Conservation (phyloP, 2,888 invertebrate genomes). For the Podabrus alpinus region DNA sequence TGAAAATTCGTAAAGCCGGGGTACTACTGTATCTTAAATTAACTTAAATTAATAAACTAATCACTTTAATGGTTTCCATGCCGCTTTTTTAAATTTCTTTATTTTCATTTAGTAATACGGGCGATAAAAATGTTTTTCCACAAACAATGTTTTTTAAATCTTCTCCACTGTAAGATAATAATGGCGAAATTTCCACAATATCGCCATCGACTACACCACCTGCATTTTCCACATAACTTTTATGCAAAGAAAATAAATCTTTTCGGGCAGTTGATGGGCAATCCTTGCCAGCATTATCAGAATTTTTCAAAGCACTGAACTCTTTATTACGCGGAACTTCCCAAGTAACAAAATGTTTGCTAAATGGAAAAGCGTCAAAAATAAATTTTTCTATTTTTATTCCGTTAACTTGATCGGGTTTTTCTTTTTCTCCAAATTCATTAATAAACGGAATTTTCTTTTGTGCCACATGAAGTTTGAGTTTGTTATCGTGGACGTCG, state of each 20-base stretch:
- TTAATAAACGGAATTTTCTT: slow-evolving; percentile 94
- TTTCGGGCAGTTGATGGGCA: slow-evolving; percentile 85
- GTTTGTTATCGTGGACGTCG: slow-evolving; percentile 68
- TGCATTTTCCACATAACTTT: slow-evolving; percentile 77
- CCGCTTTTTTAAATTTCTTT: neutral
- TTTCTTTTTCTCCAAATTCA: slow-evolving; percentile 68
- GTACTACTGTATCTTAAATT: neutral
- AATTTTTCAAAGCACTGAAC: slow-evolving; percentile 96
- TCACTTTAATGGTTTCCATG: neutral
- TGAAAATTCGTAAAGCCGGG: too few relatives aligned
- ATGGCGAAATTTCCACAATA: slow-evolving; percentile 87
- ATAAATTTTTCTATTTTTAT: slow-evolving; percentile 99
- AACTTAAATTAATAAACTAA: neutral
- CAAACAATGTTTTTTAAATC: slow-evolving; percentile 61
- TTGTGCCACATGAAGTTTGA: slow-evolving; percentile 92
- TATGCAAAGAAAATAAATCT: slow-evolving; percentile 77
- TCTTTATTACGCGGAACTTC: slow-evolving; percentile 90
- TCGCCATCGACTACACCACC: slow-evolving; percentile 74
- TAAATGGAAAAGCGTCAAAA: slow-evolving; percentile 96
- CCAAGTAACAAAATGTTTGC: slow-evolving; percentile 89
- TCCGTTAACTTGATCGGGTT: slow-evolving; percentile 86
- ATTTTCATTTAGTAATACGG: slow-evolving; percentile 11
- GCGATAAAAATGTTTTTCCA: slow-evolving; percentile 23
- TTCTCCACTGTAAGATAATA: slow-evolving; percentile 90
- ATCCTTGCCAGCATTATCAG: slow-evolving; percentile 84